Evolutionary conservation across 2,113 vertebrate species (phyloP).

Genomic region (Puffinus mauretanicus): DNA sequence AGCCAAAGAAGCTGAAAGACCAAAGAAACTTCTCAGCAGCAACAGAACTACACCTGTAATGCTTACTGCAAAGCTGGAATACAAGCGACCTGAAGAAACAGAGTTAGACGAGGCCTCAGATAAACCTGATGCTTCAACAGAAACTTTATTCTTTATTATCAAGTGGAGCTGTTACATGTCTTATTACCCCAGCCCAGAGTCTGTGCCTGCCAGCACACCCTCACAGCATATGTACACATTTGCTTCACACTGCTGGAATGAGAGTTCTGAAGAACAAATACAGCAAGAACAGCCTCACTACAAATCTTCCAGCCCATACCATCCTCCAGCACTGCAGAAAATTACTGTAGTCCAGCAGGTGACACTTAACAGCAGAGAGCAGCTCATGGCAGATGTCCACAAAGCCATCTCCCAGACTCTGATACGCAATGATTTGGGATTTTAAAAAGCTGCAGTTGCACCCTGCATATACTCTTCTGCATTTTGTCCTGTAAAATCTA

Average conservation of each 20-base stretch:
- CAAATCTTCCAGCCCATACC: background rate
- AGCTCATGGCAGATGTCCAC: background rate
- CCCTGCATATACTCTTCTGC: background rate
- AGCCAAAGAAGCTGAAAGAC: background rate
- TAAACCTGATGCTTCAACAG: background rate
- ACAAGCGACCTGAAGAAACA: background rate
- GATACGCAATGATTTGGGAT: background rate
- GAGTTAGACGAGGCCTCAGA: background rate
- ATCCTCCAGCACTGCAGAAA: background rate
- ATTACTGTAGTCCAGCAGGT: background rate
- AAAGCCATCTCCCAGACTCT: background rate
- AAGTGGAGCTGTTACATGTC: background rate
- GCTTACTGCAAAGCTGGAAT: too few species aligned
- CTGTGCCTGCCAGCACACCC: background rate
- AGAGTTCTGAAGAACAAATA: background rate
- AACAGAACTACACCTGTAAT: background rate
- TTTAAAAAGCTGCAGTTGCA: background rate
- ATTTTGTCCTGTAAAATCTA: background rate
- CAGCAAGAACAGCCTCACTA: background rate
- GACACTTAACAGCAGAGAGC: background rate
- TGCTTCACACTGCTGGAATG: background rate
- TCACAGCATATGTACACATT: background rate
- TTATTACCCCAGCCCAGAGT: background rate
- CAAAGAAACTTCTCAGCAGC: background rate
- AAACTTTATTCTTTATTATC: background rate